Percentiles rank a stretch among this genome's conserved stretches.
Conservation (phyloP, 1,140 invertebrate species). For the Melitaea cinxia region DNA sequence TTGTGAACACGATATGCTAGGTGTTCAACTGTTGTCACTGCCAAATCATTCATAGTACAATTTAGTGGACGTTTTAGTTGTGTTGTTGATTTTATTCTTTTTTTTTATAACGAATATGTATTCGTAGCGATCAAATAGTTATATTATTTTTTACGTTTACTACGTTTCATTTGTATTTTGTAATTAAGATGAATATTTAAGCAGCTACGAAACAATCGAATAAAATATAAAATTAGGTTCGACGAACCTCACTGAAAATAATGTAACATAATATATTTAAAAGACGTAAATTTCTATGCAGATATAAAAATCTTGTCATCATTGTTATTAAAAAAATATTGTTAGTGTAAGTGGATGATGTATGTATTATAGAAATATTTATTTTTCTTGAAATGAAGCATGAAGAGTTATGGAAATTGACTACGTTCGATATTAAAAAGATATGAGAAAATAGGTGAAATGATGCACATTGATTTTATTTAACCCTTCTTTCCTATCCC, state of each 20-base stretch:
- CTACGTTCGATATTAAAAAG: constrained; percentile 60
- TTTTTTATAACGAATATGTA: constrained; percentile 24
- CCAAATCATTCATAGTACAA: constrained; percentile 72
- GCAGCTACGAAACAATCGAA: constrained; percentile 52
- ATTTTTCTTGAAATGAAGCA: constrained; percentile 61
- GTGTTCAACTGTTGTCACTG: constrained; percentile 62
- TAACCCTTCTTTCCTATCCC: constrained; percentile 41
- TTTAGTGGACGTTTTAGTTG: constrained; percentile 50
- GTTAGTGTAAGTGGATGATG: constrained; percentile 61
- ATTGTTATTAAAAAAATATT: constrained; percentile 61
- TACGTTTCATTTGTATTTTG: constrained; percentile 40
- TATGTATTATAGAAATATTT: constrained; percentile 56
- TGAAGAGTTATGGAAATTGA: constrained; percentile 50
- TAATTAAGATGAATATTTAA: constrained; percentile 36
- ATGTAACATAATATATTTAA: constrained; percentile 45
- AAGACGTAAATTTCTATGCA: constrained; percentile 53
- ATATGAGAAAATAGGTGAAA: constrained; percentile 60
- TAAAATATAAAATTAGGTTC: constrained; percentile 31
- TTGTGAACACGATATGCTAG: constrained; percentile 45
- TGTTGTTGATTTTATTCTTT: constrained; percentile 40
- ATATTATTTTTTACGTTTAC: constrained; percentile 36
- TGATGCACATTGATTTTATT: constrained; percentile 74
- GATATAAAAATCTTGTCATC: constrained; percentile 50
- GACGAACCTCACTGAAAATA: constrained; percentile 28
- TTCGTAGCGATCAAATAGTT: constrained; percentile 36